These are phyloP conservation scores for Helicoverpa zea DNA, from an alignment of 1,140 invertebrate species.

Conservation along the genomic window DNA sequence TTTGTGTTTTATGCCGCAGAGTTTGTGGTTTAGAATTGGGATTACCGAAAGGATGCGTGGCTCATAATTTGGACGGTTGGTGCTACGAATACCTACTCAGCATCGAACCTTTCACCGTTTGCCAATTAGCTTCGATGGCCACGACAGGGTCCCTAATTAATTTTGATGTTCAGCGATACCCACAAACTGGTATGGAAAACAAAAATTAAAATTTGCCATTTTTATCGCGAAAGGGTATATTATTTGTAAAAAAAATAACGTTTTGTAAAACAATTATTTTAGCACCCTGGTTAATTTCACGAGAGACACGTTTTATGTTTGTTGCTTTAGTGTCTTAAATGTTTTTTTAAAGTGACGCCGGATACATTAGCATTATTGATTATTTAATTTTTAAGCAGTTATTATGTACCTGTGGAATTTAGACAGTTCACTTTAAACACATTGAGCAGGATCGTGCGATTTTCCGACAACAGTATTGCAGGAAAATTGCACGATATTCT, in stretches of 20 bases:
- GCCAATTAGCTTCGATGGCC: constrained; percentile 81
- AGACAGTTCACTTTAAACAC: constrained; percentile 14
- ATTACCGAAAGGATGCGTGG: constrained; percentile 44
- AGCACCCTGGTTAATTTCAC: constrained; percentile 13
- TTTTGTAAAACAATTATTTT: constrained; percentile 22
- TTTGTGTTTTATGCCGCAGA: constrained; percentile 18
- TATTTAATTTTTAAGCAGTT: neutral
- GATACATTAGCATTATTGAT: neutral
- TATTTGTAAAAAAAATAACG: neutral
- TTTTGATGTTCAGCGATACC: constrained; percentile 54
- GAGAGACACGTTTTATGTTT: constrained; percentile 6
- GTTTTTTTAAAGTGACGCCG: neutral
- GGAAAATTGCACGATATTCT: constrained; percentile 5
- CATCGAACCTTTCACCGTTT: constrained; percentile 76
- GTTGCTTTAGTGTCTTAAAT: neutral
- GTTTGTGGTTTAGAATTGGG: constrained; percentile 36
- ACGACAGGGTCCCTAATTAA: constrained; percentile 67
- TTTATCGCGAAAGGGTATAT: constrained; percentile 17
- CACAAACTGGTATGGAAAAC: constrained; percentile 42
- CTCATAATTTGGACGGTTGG: constrained; percentile 44
- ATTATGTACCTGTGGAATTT: constrained; percentile 13
- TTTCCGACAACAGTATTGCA: neutral
- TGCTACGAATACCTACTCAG: constrained; percentile 50
- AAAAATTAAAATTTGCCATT: constrained; percentile 5
- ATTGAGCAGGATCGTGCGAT: neutral